Evolutionary conservation across 2,888 invertebrate species (phyloP).

Genomic region (Vesta saturnalis): DNA sequence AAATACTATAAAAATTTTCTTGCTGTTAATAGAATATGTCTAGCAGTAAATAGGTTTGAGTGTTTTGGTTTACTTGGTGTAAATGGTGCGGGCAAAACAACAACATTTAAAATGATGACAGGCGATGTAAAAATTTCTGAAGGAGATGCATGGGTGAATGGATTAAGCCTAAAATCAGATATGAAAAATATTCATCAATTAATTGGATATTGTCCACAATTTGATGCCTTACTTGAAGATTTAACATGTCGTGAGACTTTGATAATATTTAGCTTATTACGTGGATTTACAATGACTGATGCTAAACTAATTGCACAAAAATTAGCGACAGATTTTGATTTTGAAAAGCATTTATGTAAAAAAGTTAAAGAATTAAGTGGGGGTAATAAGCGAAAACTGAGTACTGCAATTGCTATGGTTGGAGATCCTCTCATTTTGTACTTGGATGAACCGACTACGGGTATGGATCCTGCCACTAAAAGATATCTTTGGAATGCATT

Average conservation of each 20-base stretch:
- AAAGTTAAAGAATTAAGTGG: slow-evolving; percentile 63
- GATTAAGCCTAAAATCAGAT: slow-evolving; percentile 60
- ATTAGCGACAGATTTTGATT: slow-evolving; percentile 61
- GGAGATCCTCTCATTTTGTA: slow-evolving; percentile 67
- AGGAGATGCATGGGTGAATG: slow-evolving; percentile 74
- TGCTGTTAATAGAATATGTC: slow-evolving; percentile 77
- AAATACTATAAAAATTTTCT: slow-evolving; percentile 76
- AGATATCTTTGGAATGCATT: slow-evolving; percentile 84
- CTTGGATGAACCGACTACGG: slow-evolving; percentile 67
- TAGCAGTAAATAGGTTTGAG: slow-evolving; percentile 71
- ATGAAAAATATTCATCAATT: slow-evolving; percentile 69
- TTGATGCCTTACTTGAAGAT: slow-evolving; percentile 67
- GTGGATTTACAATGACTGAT: slow-evolving; percentile 60
- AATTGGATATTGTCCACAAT: slow-evolving; percentile 70
- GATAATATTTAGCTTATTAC: slow-evolving; percentile 64
- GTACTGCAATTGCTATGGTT: slow-evolving; percentile 66
- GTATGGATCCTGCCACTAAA: slow-evolving; percentile 84
- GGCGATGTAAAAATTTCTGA: slow-evolving; percentile 79
- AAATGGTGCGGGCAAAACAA: slow-evolving; percentile 89
- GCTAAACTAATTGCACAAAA: slow-evolving; percentile 53
- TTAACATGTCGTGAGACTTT: slow-evolving; percentile 67
- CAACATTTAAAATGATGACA: slow-evolving; percentile 91
- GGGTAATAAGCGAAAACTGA: slow-evolving; percentile 68
- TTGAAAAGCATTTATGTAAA: slow-evolving; percentile 61
- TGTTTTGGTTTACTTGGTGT: slow-evolving; percentile 82